phyloP scores from a whole-genome alignment of 2,888 invertebrate species.

The Pollenia angustigena region DNA sequence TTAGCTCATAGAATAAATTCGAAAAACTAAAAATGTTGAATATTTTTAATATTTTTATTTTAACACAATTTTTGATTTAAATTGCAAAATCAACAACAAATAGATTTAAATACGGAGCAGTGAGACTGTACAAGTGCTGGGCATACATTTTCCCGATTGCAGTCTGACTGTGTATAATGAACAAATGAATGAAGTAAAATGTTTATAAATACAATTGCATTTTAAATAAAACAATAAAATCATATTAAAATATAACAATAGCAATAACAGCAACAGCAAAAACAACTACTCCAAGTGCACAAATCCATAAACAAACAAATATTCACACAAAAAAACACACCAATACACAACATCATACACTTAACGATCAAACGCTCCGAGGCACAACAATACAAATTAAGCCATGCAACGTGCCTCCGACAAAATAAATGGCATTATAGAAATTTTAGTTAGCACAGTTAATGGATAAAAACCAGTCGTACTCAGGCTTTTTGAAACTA shows the following conservation, averaged over 20 bases:
- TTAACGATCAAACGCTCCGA: neutral
- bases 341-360: neutral
- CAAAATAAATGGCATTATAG: conserved; percentile 66
- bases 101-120: too few species aligned
- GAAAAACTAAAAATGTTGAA: too few species aligned
- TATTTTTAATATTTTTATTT: too few species aligned
- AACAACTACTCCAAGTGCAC: conserved; percentile 14
- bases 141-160: too few species aligned
- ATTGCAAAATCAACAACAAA: too few species aligned
- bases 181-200: conserved; percentile 36
- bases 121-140: too few species aligned
- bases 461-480: conserved; percentile 54
- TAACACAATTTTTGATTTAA: too few species aligned
- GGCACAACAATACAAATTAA: conserved; percentile 65
- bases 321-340: neutral
- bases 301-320: conserved; percentile 36
- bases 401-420: conserved; percentile 65
- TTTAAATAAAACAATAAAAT: conserved; percentile 65
- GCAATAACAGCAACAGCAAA: conserved; percentile 10
- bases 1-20: too few species aligned
- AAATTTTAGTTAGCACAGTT: conserved; percentile 61
- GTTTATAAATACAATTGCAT: conserved; percentile 67
- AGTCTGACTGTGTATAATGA: neutral
- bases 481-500: conserved; percentile 24
- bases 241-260: conserved; percentile 54